Evolutionary conservation across 2,113 vertebrate species (phyloP).

Genomic region (Sprattus sprattus): DNA sequence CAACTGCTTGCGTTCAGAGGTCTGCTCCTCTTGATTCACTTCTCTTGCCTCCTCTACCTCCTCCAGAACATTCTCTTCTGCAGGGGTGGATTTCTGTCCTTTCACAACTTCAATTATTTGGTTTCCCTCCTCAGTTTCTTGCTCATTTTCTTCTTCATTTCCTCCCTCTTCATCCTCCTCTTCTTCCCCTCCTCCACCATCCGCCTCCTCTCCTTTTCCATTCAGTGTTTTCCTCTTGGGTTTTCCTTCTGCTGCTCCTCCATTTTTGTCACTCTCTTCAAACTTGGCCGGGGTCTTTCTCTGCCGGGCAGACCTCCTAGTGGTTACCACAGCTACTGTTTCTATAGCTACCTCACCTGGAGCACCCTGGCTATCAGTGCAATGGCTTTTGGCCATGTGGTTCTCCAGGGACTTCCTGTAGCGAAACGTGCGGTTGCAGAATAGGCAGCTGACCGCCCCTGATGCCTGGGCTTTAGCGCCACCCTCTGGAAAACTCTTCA

Average conservation of each 20-base stretch:
- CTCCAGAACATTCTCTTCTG: slow-evolving; percentile 59
- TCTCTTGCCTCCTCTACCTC: slow-evolving; percentile 33
- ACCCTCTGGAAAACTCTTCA: slow-evolving; percentile 36
- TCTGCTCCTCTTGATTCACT: neutral
- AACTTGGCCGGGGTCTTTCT: slow-evolving; percentile 82
- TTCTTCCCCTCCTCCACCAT: slow-evolving; percentile 14
- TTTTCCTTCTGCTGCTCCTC: slow-evolving; percentile 57
- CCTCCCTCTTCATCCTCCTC: slow-evolving; percentile 29
- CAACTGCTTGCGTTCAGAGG: neutral
- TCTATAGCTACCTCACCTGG: slow-evolving; percentile 49
- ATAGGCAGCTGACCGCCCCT: slow-evolving; percentile 60
- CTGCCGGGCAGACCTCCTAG: slow-evolving; percentile 78
- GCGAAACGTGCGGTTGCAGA: slow-evolving; percentile 74
- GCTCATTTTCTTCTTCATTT: slow-evolving; percentile 6
- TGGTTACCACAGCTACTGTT: slow-evolving; percentile 27
- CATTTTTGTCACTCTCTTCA: slow-evolving; percentile 63
- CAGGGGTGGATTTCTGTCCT: slow-evolving; percentile 57
- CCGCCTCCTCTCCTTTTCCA: slow-evolving; percentile 34
- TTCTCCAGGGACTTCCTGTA: slow-evolving; percentile 80
- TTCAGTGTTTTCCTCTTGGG: slow-evolving; percentile 12
- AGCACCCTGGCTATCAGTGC: slow-evolving; percentile 46
- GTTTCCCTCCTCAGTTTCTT: neutral
- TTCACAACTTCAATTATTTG: neutral
- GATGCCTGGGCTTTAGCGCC: slow-evolving; percentile 39
- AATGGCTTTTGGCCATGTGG: slow-evolving; percentile 75